Evolutionary conservation across 2,797 vertebrate genomes (phyloP).

Genomic region (Denticeps clupeoides): DNA sequence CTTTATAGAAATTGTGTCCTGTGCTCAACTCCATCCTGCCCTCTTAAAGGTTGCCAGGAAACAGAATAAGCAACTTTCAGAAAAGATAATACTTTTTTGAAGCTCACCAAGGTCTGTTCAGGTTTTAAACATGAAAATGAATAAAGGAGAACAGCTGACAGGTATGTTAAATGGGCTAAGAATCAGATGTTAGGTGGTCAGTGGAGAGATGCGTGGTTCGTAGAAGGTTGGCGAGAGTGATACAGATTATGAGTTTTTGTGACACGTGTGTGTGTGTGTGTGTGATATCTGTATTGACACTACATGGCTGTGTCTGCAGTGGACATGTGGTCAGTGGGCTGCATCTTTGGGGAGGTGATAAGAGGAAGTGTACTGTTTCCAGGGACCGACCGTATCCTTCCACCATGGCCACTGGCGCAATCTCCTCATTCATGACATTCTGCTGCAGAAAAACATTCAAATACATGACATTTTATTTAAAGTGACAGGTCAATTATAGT

Average conservation of each 20-base stretch:
- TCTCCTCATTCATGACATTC: background rate
- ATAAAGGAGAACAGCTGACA: no score
- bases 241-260: no score
- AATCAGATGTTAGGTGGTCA: no score
- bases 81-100: no score
- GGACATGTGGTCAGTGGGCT: constrained; percentile 99
- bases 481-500: no score
- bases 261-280: constrained; percentile 16
- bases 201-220: no score
- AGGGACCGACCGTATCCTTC: constrained; percentile 98
- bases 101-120: no score
- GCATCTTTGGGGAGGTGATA: constrained; percentile 99
- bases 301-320: constrained; percentile 70
- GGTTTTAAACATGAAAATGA: no score
- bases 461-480: no score
- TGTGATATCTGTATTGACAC: constrained; percentile 37
- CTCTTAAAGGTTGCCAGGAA: constrained; percentile 2
- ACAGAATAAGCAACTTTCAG: no score
- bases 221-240: no score
- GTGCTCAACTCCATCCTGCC: background rate
- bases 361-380: constrained; percentile 96
- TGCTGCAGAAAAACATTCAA: background rate
- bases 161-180: no score
- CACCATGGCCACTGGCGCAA: constrained; percentile 9
- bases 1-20: background rate